Evolutionary conservation across 1,140 invertebrate genomes (phyloP).

Genomic region (Linepithema humile): DNA sequence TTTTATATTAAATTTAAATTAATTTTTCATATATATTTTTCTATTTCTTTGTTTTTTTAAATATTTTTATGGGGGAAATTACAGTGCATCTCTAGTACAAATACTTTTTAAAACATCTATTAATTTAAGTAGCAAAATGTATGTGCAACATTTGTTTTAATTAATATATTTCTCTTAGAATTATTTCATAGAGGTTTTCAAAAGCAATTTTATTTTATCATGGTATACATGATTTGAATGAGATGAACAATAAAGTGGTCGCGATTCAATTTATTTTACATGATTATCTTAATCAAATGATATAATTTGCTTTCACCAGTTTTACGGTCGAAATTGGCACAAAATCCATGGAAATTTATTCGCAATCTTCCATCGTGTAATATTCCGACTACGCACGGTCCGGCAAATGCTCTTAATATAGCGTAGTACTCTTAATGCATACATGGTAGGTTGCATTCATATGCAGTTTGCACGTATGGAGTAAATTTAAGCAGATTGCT

Average conservation of each 20-base stretch:
- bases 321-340: neutral
- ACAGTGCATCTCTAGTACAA: too few relatives aligned
- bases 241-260: neutral
- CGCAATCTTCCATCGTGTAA: slow-evolving; percentile 9
- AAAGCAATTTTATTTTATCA: neutral
- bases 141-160: too few relatives aligned
- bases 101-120: too few relatives aligned
- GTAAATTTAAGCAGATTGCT: slow-evolving; percentile 23
- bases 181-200: too few relatives aligned
- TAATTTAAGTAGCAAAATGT: too few relatives aligned
- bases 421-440: slow-evolving; percentile 14
- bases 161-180: too few relatives aligned
- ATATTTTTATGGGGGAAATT: too few relatives aligned
- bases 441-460: slow-evolving; percentile 18
- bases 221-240: neutral
- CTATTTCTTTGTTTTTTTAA: neutral
- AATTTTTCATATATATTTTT: too few relatives aligned
- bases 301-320: neutral
- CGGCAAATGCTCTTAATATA: neutral
- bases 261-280: neutral
- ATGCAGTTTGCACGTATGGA: slow-evolving; percentile 24
- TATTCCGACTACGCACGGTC: neutral
- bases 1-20: neutral
- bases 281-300: neutral
- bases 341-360: neutral